Evolutionary conservation across 2,797 vertebrate genomes (phyloP).

Genomic region (Falco novaeseelandiae): DNA sequence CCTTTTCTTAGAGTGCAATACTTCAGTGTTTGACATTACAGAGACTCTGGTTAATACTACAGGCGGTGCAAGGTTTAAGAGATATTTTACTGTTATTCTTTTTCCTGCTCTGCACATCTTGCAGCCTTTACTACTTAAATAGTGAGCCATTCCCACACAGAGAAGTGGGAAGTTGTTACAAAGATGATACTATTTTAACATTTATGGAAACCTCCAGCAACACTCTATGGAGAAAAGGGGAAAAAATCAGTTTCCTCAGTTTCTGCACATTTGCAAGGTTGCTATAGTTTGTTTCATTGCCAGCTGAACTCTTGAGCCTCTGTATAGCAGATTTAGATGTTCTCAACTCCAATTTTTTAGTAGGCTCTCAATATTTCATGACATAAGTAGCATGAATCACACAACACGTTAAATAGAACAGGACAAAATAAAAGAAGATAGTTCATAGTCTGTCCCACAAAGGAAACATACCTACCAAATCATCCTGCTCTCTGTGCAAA

Average conservation of each 20-base stretch:
- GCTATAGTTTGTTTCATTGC: background rate
- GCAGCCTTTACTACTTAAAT: background rate
- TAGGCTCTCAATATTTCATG: constrained; percentile 15
- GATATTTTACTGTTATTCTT: background rate
- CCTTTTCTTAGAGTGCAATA: background rate
- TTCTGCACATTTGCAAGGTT: background rate
- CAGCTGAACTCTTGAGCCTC: constrained; percentile 27
- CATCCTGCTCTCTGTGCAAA: background rate
- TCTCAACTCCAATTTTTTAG: constrained; percentile 36
- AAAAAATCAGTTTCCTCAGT: background rate
- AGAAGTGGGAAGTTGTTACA: background rate
- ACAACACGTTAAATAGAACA: constrained; percentile 11
- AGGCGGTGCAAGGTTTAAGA: constrained; percentile 8
- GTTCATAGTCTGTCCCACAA: background rate
- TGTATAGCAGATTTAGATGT: constrained; percentile 28
- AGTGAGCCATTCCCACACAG: background rate
- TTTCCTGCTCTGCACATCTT: background rate
- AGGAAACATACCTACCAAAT: background rate
- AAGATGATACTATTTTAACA: background rate
- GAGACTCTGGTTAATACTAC: background rate
- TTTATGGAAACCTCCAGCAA: constrained; percentile 5
- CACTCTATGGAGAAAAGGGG: background rate
- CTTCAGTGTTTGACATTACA: background rate
- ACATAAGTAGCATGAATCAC: constrained; percentile 24
- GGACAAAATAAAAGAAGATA: background rate